A percentile compares a stretch with the other conserved stretches of the same genome.
Conservation (phyloP, 2,888 invertebrate species). For the Tetrapedia diversipes region DNA sequence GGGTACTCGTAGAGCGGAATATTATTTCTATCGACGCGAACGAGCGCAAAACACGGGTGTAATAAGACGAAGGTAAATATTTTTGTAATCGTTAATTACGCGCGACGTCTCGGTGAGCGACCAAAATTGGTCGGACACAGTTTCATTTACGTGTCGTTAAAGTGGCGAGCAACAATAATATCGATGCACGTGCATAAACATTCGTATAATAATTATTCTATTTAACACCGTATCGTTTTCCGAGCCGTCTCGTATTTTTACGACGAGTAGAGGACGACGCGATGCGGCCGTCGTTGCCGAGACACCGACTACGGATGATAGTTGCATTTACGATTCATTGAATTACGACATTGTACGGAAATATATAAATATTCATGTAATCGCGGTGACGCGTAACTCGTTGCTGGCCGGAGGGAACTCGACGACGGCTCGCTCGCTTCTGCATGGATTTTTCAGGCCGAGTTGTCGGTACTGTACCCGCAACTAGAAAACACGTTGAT, state of each 20-base stretch:
- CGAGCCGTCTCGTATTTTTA: slow-evolving; percentile 43
- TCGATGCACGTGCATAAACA: slow-evolving; percentile 56
- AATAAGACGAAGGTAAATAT: slow-evolving; percentile 33
- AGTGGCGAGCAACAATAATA: slow-evolving; percentile 48
- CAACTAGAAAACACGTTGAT: background rate
- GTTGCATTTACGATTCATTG: slow-evolving; percentile 47
- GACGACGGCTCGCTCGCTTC: background rate
- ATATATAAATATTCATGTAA: slow-evolving; percentile 44
- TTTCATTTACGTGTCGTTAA: slow-evolving; percentile 48
- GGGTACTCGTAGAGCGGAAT: too few species aligned
- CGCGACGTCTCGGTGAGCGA: slow-evolving; percentile 22
- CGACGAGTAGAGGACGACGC: slow-evolving; percentile 4
- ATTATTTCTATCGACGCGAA: background rate
- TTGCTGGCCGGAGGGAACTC: background rate
- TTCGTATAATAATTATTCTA: slow-evolving; percentile 53
- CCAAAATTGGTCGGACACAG: slow-evolving; percentile 28
- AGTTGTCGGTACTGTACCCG: too few species aligned
- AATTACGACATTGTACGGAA: slow-evolving; percentile 41
- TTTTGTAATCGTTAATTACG: slow-evolving; percentile 37
- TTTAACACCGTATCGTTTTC: slow-evolving; percentile 43
- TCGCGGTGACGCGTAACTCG: slow-evolving; percentile 3
- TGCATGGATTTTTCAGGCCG: slow-evolving; percentile 10
- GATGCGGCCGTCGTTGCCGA: slow-evolving; percentile 24
- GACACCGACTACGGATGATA: slow-evolving; percentile 36
- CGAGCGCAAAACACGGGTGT: background rate